These are phyloP conservation scores for Loxodonta africana DNA, from an alignment of 2,113 vertebrate species.

Conservation along the genomic window DNA sequence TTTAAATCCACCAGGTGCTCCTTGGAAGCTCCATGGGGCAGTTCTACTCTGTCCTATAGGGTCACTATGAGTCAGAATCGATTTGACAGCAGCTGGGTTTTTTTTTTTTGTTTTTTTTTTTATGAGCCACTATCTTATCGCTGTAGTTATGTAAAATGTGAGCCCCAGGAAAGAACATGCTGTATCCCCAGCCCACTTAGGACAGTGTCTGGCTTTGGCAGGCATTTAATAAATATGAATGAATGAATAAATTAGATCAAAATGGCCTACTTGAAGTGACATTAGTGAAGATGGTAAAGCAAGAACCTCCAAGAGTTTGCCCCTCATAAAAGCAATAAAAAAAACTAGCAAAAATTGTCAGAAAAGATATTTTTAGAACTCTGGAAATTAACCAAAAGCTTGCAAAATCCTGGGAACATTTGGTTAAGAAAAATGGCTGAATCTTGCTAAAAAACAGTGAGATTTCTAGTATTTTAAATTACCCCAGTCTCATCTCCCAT, in stretches of 20 bases:
- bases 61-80: too few relatives aligned
- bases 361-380: not conserved
- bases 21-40: too few relatives aligned
- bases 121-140: not conserved
- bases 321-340: not conserved
- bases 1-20: too few relatives aligned
- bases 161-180: not conserved
- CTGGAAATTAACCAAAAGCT: not conserved
- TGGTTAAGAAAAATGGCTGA: constrained; percentile 28
- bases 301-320: not conserved
- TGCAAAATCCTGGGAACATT: not conserved
- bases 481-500: not conserved
- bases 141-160: not conserved
- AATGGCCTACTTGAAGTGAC: not conserved
- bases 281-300: not conserved
- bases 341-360: not conserved
- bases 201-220: not conserved
- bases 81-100: too few relatives aligned
- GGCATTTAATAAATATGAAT: constrained; percentile 21
- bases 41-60: too few relatives aligned
- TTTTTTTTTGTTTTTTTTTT: too few relatives aligned
- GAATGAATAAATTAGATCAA: not conserved
- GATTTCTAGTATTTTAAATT: not conserved
- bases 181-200: not conserved
- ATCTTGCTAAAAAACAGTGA: not conserved